Evolutionary conservation across 1,140 invertebrate species (phyloP).

Genomic region (Procambarus virginalis): DNA sequence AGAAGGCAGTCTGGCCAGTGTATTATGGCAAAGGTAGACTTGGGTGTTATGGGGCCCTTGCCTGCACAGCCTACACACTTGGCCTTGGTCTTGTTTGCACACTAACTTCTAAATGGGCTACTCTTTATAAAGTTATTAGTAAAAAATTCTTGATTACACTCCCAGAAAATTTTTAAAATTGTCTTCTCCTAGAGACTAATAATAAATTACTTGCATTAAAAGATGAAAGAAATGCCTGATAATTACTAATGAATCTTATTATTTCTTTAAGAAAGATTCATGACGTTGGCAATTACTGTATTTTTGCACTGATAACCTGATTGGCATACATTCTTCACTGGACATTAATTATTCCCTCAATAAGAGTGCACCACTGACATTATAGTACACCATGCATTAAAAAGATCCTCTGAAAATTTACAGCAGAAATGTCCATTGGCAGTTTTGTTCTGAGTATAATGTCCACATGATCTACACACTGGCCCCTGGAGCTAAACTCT

Average conservation of each 20-base stretch:
- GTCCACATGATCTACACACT: slow-evolving; percentile 30
- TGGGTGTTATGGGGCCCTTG: not conserved
- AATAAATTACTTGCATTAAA: not conserved
- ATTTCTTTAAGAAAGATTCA: slow-evolving; percentile 11
- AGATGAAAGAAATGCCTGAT: slow-evolving; percentile 8
- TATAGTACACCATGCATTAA: slow-evolving; percentile 33
- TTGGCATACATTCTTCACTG: slow-evolving; percentile 13
- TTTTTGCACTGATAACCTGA: slow-evolving; percentile 14
- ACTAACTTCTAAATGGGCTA: not conserved
- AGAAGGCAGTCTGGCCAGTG: not conserved
- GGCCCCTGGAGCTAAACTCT: slow-evolving; percentile 12
- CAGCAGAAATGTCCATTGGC: slow-evolving; percentile 45
- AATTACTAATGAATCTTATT: slow-evolving; percentile 16
- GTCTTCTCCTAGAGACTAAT: not conserved
- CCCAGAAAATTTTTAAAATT: not conserved
- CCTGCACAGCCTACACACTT: not conserved
- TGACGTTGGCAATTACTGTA: slow-evolving; percentile 10
- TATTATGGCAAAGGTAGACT: slow-evolving; percentile 8
- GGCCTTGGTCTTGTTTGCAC: slow-evolving; percentile 14
- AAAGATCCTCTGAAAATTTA: slow-evolving; percentile 24
- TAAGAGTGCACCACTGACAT: slow-evolving; percentile 35
- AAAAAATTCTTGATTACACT: not conserved
- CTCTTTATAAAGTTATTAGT: not conserved
- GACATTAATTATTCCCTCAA: slow-evolving; percentile 10
- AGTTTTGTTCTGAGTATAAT: slow-evolving; percentile 60